Percentiles rank a stretch among this genome's conserved stretches.
These are phyloP conservation scores for Tetragonula carbonaria DNA, from an alignment of 2,888 invertebrate genomes.

Conservation along the genomic window DNA sequence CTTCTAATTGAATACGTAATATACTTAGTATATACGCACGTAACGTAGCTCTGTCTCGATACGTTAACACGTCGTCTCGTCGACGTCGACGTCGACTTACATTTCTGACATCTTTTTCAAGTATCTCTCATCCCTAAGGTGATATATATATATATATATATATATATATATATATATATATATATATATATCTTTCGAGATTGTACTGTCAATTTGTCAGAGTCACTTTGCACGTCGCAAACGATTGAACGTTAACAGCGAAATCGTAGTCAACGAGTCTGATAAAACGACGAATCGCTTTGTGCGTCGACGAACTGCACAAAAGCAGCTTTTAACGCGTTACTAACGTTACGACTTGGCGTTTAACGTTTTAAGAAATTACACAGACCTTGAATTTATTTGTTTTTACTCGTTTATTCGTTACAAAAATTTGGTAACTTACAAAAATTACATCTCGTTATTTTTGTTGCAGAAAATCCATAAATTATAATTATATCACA, in stretches of 20 bases:
- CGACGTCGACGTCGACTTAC: no score
- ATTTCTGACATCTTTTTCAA: no score
- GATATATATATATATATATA: no score
- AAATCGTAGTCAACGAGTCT: not conserved
- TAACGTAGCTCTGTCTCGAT: no score
- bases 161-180: no score
- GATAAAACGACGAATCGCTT: no score
- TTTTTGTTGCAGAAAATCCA: conserved; percentile 74
- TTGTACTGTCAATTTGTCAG: not conserved
- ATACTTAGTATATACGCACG: no score
- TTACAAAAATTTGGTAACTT: conserved; percentile 26
- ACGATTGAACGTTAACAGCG: not conserved
- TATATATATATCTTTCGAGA: not conserved
- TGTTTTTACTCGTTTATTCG: conserved; percentile 33
- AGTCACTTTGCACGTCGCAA: not conserved
- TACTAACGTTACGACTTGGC: conserved; percentile 4
- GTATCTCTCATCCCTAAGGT: no score
- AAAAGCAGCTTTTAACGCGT: not conserved
- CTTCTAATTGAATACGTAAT: no score
- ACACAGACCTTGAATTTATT: not conserved
- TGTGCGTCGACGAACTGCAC: not conserved
- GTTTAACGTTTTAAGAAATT: conserved; percentile 11
- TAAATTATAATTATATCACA: conserved; percentile 69
- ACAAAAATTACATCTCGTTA: conserved; percentile 29
- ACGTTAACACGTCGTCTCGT: no score